phyloP scores from a whole-genome alignment of 2,113 vertebrate species.

The Kobus ellipsiprymnus region DNA sequence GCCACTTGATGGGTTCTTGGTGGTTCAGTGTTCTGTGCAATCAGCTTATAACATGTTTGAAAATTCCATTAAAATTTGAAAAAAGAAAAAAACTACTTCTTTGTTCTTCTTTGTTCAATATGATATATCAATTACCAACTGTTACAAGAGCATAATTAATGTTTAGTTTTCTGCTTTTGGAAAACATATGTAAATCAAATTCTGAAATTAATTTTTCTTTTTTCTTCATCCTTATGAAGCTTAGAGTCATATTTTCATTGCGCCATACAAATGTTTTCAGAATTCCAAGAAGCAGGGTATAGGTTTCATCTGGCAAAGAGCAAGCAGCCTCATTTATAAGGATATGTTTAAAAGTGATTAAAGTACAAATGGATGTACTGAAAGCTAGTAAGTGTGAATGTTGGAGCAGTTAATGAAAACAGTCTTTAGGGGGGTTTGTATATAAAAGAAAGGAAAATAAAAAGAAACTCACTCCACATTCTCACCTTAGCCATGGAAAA shows the following conservation, averaged over 20 bases:
- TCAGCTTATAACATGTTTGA: not conserved
- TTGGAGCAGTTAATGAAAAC: conserved; percentile 13
- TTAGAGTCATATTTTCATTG: not conserved
- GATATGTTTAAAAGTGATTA: not conserved
- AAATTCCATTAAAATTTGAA: not conserved
- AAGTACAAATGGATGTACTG: not conserved
- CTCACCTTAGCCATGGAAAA: not conserved
- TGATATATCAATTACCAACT: not conserved
- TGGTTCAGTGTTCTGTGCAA: not conserved
- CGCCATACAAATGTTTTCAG: not conserved
- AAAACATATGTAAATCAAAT: conserved; percentile 5
- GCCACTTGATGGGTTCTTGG: rapidly evolving
- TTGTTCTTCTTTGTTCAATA: not conserved
- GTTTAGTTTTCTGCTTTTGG: conserved; percentile 8
- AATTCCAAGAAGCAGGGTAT: conserved; percentile 16
- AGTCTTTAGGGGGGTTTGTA: not conserved
- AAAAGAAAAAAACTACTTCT: not conserved
- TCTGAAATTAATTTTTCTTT: not conserved
- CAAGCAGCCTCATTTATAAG: not conserved
- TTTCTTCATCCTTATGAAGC: not conserved
- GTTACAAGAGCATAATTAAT: not conserved
- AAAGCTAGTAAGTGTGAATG: not conserved
- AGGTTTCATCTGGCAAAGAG: not conserved
- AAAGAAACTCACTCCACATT: not conserved
- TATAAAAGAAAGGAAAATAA: not conserved